These are phyloP conservation scores for Diceros bicornis DNA, from an alignment of 2,797 vertebrate genomes.

Conservation along the genomic window DNA sequence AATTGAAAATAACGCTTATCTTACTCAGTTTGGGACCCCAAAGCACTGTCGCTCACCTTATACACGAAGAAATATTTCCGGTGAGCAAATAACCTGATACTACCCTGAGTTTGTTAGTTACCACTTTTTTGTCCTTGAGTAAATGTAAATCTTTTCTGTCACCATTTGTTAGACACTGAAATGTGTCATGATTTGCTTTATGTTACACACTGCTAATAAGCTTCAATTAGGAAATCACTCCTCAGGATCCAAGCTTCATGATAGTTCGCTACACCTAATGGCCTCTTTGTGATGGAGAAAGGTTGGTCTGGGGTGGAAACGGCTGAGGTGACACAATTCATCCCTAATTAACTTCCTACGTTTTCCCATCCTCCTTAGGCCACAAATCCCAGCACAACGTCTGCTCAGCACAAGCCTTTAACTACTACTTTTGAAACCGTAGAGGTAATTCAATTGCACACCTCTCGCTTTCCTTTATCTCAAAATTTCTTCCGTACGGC, in stretches of 20 bases:
- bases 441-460: neutral
- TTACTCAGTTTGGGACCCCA: neutral
- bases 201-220: neutral
- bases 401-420: neutral
- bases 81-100: neutral
- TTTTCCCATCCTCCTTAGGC: neutral
- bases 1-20: neutral
- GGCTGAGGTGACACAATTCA: neutral
- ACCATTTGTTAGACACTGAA: neutral
- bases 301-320: neutral
- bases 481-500: neutral
- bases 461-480: neutral
- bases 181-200: neutral
- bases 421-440: neutral
- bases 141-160: neutral
- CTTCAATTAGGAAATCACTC: neutral
- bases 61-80: neutral
- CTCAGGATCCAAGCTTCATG: neutral
- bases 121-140: neutral
- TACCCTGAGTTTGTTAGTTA: neutral
- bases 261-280: neutral
- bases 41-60: neutral
- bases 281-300: neutral
- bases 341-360: neutral
- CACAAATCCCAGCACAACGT: neutral